A percentile compares a stretch with the other conserved stretches of the same genome.
phyloP scores from a whole-genome alignment of 2,888 invertebrate genomes.

The Xanthostigma xanthostigma region DNA sequence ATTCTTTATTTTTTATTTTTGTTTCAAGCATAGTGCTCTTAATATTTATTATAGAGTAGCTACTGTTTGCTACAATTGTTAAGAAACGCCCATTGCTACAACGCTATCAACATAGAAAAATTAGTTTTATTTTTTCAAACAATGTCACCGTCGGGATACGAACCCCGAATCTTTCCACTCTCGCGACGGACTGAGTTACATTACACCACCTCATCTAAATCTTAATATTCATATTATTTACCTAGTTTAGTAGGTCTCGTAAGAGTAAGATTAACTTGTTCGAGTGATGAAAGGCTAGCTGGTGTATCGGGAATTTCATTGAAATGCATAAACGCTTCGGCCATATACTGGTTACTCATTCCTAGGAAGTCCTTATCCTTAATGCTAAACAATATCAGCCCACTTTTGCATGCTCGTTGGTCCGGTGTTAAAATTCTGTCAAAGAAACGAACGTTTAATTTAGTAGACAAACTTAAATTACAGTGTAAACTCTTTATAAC shows the following conservation, averaged over 20 bases:
- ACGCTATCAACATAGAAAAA: no score
- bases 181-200: no score
- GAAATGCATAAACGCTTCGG: slow-evolving; percentile 82
- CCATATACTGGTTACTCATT: slow-evolving; percentile 83
- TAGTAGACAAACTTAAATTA: neutral
- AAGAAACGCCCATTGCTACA: no score
- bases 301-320: slow-evolving; percentile 51
- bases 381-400: slow-evolving; percentile 71
- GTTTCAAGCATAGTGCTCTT: no score
- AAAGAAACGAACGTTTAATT: slow-evolving; percentile 14
- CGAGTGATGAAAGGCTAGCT: slow-evolving; percentile 41
- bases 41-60: no score
- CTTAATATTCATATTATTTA: slow-evolving; percentile 22
- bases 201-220: neutral
- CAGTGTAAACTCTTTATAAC: no score
- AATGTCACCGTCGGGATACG: no score
- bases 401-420: slow-evolving; percentile 51
- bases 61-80: no score
- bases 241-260: slow-evolving; percentile 52
- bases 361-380: slow-evolving; percentile 95
- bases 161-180: no score
- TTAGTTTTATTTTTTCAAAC: no score
- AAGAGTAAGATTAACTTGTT: slow-evolving; percentile 59
- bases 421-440: slow-evolving; percentile 53
- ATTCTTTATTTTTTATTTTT: no score